Conservation (phyloP, 2,113 vertebrate genomes). For the Merops nubicus region DNA sequence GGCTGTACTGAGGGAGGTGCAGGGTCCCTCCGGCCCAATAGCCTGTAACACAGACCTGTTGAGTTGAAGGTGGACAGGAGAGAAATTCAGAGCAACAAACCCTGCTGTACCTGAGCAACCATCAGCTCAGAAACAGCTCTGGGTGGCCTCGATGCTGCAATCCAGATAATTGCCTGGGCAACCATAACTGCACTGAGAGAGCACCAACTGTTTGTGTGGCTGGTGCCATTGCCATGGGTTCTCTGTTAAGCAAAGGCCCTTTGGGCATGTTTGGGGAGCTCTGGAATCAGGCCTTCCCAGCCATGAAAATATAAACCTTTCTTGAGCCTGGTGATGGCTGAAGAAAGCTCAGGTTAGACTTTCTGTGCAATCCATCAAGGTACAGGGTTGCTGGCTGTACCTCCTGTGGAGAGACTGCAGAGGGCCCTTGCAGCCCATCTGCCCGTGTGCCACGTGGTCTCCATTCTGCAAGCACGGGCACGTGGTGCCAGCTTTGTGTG, state of each 20-base stretch:
- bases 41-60: background rate
- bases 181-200: background rate
- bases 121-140: background rate
- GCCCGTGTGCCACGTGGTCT: fast-evolving
- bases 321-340: background rate
- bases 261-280: background rate
- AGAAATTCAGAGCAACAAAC: background rate
- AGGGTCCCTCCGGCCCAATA: background rate
- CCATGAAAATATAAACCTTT: background rate
- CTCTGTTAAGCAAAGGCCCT: background rate
- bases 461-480: background rate
- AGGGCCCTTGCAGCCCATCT: background rate
- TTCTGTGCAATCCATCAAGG: background rate
- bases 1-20: background rate
- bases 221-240: background rate
- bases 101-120: background rate
- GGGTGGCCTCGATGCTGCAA: background rate
- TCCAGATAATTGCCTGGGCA: background rate
- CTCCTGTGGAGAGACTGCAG: fast-evolving
- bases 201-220: fast-evolving
- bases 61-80: background rate
- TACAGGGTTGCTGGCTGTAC: background rate
- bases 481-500: fast-evolving
- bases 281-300: background rate
- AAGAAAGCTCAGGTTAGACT: background rate